phyloP scores from a whole-genome alignment of 2,888 invertebrate genomes.

The Xanthostigma xanthostigma region DNA sequence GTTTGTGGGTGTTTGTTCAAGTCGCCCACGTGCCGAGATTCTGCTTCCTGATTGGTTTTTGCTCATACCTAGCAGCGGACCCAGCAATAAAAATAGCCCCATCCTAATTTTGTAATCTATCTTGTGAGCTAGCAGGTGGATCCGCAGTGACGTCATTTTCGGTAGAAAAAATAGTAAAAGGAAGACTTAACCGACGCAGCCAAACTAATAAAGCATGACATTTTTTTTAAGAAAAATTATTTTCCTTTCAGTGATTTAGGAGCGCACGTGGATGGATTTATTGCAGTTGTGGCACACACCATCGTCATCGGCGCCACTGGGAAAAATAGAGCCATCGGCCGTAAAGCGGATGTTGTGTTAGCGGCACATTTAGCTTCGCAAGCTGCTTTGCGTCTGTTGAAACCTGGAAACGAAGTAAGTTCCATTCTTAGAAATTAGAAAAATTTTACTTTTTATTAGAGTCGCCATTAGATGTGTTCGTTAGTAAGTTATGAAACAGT shows the following conservation, averaged over 20 bases:
- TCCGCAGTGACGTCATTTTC: no score
- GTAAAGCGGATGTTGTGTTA: slow-evolving; percentile 85
- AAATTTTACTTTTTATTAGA: slow-evolving; percentile 3
- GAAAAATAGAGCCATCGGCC: slow-evolving; percentile 65
- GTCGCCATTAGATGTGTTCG: not conserved
- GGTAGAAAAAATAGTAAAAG: no score
- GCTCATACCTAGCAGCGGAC: no score
- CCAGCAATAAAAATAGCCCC: no score
- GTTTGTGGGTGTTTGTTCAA: no score
- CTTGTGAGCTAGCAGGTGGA: no score
- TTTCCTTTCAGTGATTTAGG: slow-evolving; percentile 71
- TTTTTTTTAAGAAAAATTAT: slow-evolving; percentile 7
- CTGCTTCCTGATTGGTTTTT: no score
- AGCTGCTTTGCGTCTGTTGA: slow-evolving; percentile 82
- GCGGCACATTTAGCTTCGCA: slow-evolving; percentile 94
- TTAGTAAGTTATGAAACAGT: not conserved
- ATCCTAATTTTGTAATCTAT: no score
- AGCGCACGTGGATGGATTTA: slow-evolving; percentile 96
- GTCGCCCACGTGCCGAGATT: no score
- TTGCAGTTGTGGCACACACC: slow-evolving; percentile 95
- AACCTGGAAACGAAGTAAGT: slow-evolving; percentile 76
- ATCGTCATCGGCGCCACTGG: slow-evolving; percentile 68
- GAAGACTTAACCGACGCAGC: no score
- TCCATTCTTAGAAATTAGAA: slow-evolving; percentile 1
- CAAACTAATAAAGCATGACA: no score